Evolutionary conservation across 64 coral and sea anemone genomes (phyloP).

Genomic region (Hydrozoanthus tunicans): DNA sequence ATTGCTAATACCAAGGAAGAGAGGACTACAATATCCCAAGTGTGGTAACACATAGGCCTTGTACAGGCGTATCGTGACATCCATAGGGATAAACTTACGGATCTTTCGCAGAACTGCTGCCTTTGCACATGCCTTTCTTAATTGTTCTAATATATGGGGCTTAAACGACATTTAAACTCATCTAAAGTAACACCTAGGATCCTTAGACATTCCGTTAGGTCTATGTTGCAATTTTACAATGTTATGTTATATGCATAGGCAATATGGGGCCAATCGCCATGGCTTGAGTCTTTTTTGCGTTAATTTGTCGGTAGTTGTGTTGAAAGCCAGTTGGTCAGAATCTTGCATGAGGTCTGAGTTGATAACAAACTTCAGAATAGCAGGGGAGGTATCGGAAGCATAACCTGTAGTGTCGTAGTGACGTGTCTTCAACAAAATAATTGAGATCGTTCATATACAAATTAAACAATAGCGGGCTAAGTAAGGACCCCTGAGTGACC

Average conservation of each 20-base stretch:
- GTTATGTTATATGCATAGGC: conserved; percentile 39
- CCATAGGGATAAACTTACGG: no score
- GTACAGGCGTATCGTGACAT: no score
- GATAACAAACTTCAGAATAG: conserved; percentile 30
- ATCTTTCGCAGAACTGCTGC: no score
- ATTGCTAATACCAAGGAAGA: no score
- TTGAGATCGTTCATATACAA: conserved; percentile 5
- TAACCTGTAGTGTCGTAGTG: conserved; percentile 51
- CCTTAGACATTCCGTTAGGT: background rate
- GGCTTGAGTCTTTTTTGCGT: conserved; percentile 37
- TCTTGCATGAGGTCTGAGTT: conserved; percentile 12
- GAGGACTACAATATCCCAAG: no score
- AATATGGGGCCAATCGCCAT: conserved; percentile 37
- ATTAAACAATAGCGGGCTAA: background rate
- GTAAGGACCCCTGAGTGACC: background rate
- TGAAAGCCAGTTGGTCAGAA: conserved; percentile 7
- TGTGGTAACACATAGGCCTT: no score
- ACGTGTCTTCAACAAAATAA: background rate
- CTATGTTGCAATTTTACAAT: conserved; percentile 12
- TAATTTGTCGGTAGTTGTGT: conserved; percentile 37
- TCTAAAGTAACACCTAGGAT: background rate
- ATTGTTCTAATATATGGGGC: background rate
- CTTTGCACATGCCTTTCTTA: background rate
- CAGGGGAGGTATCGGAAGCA: conserved; percentile 20
- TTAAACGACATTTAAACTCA: background rate